phyloP scores from a whole-genome alignment of 1,140 invertebrate genomes.

The Diprion similis region DNA sequence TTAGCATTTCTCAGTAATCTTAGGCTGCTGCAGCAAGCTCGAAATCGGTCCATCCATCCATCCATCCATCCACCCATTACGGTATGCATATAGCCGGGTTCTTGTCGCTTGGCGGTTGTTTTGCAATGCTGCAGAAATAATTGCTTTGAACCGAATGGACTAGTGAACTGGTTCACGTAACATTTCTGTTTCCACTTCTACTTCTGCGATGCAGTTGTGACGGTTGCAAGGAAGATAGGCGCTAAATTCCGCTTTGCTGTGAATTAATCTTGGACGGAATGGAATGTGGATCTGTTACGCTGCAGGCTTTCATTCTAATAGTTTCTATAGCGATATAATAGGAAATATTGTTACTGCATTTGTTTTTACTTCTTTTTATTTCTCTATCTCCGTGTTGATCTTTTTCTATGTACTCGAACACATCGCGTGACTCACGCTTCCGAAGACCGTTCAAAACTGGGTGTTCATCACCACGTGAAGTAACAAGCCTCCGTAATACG shows the following conservation, averaged over 20 bases:
- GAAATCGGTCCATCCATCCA: not conserved
- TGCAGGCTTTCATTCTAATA: constrained; percentile 1
- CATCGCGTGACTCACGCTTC: too few relatives aligned
- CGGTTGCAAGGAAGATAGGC: not conserved
- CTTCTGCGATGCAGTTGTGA: not conserved
- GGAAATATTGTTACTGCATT: not conserved
- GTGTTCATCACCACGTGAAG: too few relatives aligned
- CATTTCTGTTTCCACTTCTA: constrained; percentile 4
- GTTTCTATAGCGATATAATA: not conserved
- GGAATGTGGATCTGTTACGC: not conserved
- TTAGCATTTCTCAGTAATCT: not conserved
- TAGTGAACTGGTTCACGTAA: not conserved
- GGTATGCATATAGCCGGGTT: not conserved
- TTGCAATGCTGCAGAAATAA: constrained; percentile 7
- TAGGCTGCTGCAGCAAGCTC: not conserved
- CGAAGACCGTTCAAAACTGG: too few relatives aligned
- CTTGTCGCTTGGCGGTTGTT: not conserved
- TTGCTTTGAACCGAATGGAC: not conserved
- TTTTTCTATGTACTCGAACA: too few relatives aligned
- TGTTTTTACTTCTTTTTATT: not conserved
- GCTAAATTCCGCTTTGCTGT: not conserved
- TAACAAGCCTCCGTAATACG: too few relatives aligned
- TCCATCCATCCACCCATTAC: constrained; percentile 4
- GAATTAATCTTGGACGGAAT: constrained; percentile 7
- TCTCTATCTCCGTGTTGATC: too few relatives aligned